Evolutionary conservation across 2,888 invertebrate species (phyloP).

Genomic region (Salpingus planirostris): DNA sequence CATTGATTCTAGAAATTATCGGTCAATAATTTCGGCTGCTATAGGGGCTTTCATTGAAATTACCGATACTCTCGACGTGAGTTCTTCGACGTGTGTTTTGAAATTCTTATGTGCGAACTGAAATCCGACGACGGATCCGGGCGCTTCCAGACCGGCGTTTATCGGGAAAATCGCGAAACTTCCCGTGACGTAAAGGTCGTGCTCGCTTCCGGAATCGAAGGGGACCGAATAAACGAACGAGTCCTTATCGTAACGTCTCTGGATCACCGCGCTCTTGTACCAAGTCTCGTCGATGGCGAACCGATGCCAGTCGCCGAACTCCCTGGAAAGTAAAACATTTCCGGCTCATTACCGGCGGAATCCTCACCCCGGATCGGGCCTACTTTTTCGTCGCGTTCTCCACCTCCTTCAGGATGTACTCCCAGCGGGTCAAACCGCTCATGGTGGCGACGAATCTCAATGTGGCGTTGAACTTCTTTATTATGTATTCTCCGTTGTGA

Average conservation of each 20-base stretch:
- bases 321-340: too few species aligned
- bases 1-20: conserved; percentile 37
- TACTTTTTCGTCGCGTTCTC: conserved; percentile 26
- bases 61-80: conserved; percentile 50
- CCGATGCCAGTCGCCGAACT: conserved; percentile 68
- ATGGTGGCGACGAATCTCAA: conserved; percentile 80
- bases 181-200: conserved; percentile 63
- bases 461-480: conserved; percentile 61
- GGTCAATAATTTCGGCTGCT: neutral
- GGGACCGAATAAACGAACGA: conserved; percentile 73
- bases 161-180: conserved; percentile 77
- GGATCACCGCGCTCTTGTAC: conserved; percentile 84
- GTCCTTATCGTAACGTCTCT: conserved; percentile 67
- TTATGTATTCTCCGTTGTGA: conserved; percentile 48
- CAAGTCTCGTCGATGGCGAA: conserved; percentile 81
- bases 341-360: neutral
- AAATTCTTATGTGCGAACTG: conserved; percentile 69
- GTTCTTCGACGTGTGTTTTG: conserved; percentile 58
- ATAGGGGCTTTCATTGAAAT: conserved; percentile 4
- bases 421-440: conserved; percentile 84
- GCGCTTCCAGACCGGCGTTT: conserved; percentile 66
- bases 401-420: conserved; percentile 57
- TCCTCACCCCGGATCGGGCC: too few species aligned
- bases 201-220: conserved; percentile 41
- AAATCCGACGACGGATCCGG: conserved; percentile 83